These are phyloP conservation scores for Ctenopoma multispine DNA, from an alignment of 2,797 vertebrate species.

Conservation along the genomic window DNA sequence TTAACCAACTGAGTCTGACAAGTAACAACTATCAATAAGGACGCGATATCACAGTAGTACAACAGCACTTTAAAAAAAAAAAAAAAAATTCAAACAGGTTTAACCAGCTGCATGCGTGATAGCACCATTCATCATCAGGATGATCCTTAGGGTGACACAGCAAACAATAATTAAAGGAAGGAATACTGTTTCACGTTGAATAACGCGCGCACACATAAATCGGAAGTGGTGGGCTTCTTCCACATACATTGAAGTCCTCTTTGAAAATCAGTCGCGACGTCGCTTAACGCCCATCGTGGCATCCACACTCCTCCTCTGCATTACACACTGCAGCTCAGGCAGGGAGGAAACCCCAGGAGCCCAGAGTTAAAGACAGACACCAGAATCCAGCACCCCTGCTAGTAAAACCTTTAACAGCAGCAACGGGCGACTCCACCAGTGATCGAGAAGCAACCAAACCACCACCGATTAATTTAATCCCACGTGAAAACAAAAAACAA, in stretches of 20 bases:
- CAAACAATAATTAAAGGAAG: conserved; percentile 17
- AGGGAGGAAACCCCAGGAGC: conserved; percentile 43
- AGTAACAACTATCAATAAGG: conserved; percentile 28
- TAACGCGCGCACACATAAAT: background rate
- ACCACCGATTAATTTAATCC: conserved; percentile 73
- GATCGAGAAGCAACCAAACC: conserved; percentile 69
- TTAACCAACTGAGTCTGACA: conserved; percentile 24
- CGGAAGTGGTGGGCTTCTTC: background rate
- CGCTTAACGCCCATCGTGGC: conserved; percentile 46
- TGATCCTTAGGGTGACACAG: conserved; percentile 30
- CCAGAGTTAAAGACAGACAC: conserved; percentile 51
- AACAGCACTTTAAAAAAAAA: conserved; percentile 2
- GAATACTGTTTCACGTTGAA: conserved; percentile 34
- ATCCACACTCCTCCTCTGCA: conserved; percentile 51
- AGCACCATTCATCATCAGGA: conserved; percentile 74
- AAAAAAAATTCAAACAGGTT: conserved; percentile 41
- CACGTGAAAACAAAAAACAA: conserved; percentile 28
- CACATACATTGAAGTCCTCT: conserved; percentile 55
- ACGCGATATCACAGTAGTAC: conserved; percentile 25
- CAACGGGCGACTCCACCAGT: conserved; percentile 36
- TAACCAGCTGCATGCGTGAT: conserved; percentile 50
- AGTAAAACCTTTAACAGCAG: conserved; percentile 50
- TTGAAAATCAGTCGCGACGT: conserved; percentile 51
- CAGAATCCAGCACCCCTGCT: conserved; percentile 67
- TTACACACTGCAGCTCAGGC: conserved; percentile 56